Base-by-base conservation (phyloP, 2,888 invertebrate species). In the Drosophila paramelanica region DNA sequence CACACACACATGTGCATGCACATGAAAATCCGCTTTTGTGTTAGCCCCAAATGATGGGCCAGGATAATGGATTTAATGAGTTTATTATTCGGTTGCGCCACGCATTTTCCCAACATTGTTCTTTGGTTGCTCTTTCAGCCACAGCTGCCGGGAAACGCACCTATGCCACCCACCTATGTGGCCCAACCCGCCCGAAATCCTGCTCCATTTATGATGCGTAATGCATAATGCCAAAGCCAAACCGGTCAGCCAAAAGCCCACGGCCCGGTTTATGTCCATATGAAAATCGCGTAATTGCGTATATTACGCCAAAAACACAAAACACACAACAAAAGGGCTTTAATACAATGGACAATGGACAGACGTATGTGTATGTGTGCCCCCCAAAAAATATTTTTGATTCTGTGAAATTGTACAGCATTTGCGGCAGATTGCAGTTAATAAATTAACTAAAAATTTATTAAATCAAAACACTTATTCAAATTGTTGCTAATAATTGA, bases 1-100 rank as follows among this genome's bases (percentile, higher is more conserved):
- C 53, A 10, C 39, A 46, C 31, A 25, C 62, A 52, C 42, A 43
- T 55, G 58, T 61, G 52, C 36, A 55, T 55, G 49, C 25, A 49
- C 46, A 52, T 46, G 11, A 81, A 82, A 91, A 91, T 91, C 88
- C 83, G 88, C 88, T 91, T 90, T 90, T 86, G 86, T 89, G 84
- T 88, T 82, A 86, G 87, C 85, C 81, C 84, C 81, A 90, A 90
- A 88, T 89, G 84, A 88, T 77, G 86, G 81, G 70, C 76, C 81
- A 82, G 89, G 89, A 90, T 91, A 88, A 89, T 89, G 83, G 88
- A 90, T 89, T 86, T 88, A 88, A 90, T 90, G 81, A 81, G 88
- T 89, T 90, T 91, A 88, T 86, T 88, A 82, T 81, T 81, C 77
- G 79, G 56, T 45, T 72, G 74, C 59, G 49, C 53, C 43, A 60